Conservation (phyloP, 2,797 vertebrate genomes). For the Enteromius treurensis region DNA sequence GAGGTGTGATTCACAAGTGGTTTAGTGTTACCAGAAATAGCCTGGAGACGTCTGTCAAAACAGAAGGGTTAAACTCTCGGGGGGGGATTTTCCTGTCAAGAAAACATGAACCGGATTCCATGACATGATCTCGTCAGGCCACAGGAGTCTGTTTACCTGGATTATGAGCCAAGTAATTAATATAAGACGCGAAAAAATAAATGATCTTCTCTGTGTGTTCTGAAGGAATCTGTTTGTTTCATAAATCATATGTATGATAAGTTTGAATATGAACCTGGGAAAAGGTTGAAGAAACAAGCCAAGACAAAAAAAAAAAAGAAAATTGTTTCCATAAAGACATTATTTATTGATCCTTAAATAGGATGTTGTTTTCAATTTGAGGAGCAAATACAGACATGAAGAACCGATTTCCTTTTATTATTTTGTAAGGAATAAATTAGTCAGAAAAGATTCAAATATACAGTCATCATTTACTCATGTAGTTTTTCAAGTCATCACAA, state of each 20-base stretch:
- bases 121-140: neutral
- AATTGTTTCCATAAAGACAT: neutral
- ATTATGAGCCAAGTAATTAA: neutral
- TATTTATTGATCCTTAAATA: neutral
- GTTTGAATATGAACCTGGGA: neutral
- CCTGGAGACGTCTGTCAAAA: neutral
- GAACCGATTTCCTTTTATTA: neutral
- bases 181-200: neutral
- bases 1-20: neutral
- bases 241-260: neutral
- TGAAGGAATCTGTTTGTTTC: neutral
- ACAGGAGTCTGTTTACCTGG: neutral
- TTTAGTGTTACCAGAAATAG: too few relatives aligned
- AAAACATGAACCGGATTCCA: slow-evolving; percentile 5
- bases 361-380: neutral
- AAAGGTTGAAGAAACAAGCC: neutral
- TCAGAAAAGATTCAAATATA: neutral
- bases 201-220: neutral
- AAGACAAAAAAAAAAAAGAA: neutral
- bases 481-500: neutral
- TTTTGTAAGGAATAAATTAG: neutral
- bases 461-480: neutral
- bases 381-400: neutral
- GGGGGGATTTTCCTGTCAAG: neutral
- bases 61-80: neutral